phyloP scores from a whole-genome alignment of 92 coral and sea anemone species.

The Desmophyllum pertusum region DNA sequence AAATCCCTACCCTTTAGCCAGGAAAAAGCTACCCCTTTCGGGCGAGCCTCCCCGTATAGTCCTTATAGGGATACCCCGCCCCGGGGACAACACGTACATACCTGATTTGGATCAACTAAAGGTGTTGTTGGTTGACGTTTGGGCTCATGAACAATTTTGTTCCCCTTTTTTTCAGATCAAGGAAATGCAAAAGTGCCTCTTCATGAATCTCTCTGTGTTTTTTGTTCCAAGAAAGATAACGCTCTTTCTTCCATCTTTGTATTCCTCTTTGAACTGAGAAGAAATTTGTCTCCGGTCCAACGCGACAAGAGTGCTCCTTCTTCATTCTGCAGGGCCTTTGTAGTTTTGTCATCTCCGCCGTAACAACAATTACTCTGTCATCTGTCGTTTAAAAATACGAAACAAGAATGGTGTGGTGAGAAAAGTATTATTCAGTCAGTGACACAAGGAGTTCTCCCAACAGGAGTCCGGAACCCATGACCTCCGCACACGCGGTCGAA shows the following conservation, averaged over 20 bases:
- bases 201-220: slow-evolving; percentile 63
- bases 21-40: no score
- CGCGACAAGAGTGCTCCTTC: slow-evolving; percentile 54
- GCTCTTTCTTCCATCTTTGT: slow-evolving; percentile 25
- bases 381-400: background rate
- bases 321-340: slow-evolving; percentile 33
- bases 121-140: background rate
- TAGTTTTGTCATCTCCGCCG: slow-evolving; percentile 72
- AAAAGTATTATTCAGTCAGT: background rate
- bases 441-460: background rate
- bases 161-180: slow-evolving; percentile 35
- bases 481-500: no score
- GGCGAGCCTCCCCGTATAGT: no score
- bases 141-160: slow-evolving; percentile 30
- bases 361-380: slow-evolving; percentile 56
- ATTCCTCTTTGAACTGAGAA: background rate
- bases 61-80: no score
- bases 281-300: slow-evolving; percentile 15
- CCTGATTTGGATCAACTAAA: background rate
- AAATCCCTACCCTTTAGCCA: no score
- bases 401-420: background rate
- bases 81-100: no score
- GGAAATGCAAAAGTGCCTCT: slow-evolving; percentile 63
- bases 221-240: slow-evolving; percentile 73
- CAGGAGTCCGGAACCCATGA: no score